These are phyloP conservation scores for Sebastes baramenuke DNA, from an alignment of 2,797 vertebrate species.

Conservation along the genomic window DNA sequence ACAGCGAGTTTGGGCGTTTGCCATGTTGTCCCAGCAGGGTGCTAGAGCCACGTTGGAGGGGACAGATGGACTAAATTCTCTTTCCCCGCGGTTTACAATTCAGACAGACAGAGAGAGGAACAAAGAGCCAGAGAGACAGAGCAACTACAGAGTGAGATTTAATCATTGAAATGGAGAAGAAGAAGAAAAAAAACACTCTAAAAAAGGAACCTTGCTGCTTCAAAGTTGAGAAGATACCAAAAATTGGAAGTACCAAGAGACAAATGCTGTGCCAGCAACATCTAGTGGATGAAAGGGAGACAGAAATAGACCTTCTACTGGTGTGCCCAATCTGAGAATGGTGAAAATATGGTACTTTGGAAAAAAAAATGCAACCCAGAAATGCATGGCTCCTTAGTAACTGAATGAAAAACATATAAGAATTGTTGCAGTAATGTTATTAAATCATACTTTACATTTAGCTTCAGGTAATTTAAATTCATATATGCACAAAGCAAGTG, in stretches of 20 bases:
- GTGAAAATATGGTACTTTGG: conserved; percentile 17
- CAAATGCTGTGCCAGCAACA: conserved; percentile 59
- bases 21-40: conserved; percentile 73
- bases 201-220: conserved; percentile 60
- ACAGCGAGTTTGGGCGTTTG: conserved; percentile 61
- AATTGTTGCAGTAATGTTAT: background rate
- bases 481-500: conserved; percentile 33
- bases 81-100: conserved; percentile 69
- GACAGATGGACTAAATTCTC: conserved; percentile 80
- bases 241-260: conserved; percentile 66
- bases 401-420: background rate
- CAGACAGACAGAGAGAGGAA: conserved; percentile 65
- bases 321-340: conserved; percentile 40
- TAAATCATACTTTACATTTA: background rate
- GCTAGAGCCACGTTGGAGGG: conserved; percentile 63
- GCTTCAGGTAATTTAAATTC: conserved; percentile 18
- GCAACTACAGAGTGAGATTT: conserved; percentile 63
- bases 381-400: background rate
- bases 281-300: conserved; percentile 61
- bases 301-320: conserved; percentile 65
- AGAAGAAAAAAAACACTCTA: conserved; percentile 40
- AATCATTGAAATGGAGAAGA: conserved; percentile 71
- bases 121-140: conserved; percentile 57
- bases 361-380: conserved; percentile 14
- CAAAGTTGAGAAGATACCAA: conserved; percentile 66